phyloP scores from a whole-genome alignment of 2,797 vertebrate species.

The Fratercula arctica region DNA sequence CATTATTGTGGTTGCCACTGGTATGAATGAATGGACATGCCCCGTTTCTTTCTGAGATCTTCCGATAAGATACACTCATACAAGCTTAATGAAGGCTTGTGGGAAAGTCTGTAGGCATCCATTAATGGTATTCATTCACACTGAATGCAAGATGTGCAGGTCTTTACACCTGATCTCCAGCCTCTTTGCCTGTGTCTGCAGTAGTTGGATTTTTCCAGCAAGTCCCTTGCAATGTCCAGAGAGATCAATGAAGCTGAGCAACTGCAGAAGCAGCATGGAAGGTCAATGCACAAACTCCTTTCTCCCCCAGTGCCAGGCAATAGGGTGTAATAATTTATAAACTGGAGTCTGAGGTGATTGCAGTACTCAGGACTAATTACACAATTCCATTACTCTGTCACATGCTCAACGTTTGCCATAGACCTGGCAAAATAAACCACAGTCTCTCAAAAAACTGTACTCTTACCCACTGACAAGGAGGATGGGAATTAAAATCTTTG shows the following conservation, averaged over 20 bases:
- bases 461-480: neutral
- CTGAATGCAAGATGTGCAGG: neutral
- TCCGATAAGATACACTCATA: neutral
- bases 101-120: neutral
- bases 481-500: neutral
- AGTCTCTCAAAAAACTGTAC: neutral
- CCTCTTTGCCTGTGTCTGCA: neutral
- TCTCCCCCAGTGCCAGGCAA: neutral
- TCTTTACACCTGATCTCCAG: neutral
- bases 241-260: neutral
- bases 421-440: neutral
- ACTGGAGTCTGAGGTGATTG: neutral
- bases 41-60: neutral
- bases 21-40: neutral
- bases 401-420: accelerated
- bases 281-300: neutral
- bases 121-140: neutral
- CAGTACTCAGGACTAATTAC: neutral
- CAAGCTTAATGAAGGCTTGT: constrained; percentile 16
- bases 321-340: neutral
- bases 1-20: neutral
- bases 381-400: neutral
- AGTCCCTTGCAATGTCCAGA: neutral
- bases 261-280: neutral
- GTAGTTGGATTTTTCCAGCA: neutral